phyloP scores from a whole-genome alignment of 2,888 invertebrate genomes.

The Drosophila paracracens region DNA sequence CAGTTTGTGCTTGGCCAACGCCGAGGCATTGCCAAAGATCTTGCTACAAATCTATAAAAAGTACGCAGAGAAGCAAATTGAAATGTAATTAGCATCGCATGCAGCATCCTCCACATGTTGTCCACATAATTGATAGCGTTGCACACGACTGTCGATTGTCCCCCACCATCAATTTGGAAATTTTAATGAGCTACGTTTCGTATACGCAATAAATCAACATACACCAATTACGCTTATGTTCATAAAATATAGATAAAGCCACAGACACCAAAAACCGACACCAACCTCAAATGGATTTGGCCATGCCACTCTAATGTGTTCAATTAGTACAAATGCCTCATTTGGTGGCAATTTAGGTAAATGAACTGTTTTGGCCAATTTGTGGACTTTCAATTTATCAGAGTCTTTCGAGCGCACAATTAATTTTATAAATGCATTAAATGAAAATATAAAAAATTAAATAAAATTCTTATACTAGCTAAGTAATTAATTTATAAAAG shows the following conservation, averaged over 20 bases:
- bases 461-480: neutral
- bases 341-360: no score
- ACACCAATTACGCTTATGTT: constrained; percentile 33
- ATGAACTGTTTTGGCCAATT: neutral
- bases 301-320: neutral
- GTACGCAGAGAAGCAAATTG: constrained; percentile 29
- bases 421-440: neutral
- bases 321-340: neutral
- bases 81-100: constrained; percentile 68
- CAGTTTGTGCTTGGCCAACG: constrained; percentile 97
- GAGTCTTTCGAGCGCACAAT: neutral
- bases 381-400: neutral
- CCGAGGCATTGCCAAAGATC: constrained; percentile 98
- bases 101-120: constrained; percentile 25
- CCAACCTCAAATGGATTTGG: constrained; percentile 17
- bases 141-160: constrained; percentile 16
- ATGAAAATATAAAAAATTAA: neutral
- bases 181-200: constrained; percentile 64
- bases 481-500: neutral
- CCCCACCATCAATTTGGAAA: constrained; percentile 40
- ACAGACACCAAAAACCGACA: constrained; percentile 11
- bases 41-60: constrained; percentile 94
- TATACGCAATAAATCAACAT: constrained; percentile 53
- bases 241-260: constrained; percentile 7
- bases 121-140: constrained; percentile 44